These are phyloP conservation scores for Heptranchias perlo DNA, from an alignment of 2,113 vertebrate species.

Conservation along the genomic window DNA sequence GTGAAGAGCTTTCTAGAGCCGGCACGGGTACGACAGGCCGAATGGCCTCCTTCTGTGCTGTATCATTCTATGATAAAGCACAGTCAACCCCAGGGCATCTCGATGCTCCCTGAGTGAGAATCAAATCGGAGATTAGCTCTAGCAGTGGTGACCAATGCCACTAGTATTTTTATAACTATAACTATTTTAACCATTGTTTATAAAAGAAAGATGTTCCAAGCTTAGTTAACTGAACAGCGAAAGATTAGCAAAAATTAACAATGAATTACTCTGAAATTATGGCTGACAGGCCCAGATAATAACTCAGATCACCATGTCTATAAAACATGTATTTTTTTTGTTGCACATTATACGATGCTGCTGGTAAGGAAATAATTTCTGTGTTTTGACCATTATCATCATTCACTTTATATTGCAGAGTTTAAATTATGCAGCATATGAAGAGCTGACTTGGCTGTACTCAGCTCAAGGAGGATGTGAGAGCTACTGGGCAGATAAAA, in stretches of 20 bases:
- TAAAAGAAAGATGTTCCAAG: background rate
- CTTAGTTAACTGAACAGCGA: background rate
- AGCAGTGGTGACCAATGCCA: background rate
- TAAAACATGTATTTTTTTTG: background rate
- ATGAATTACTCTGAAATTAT: background rate
- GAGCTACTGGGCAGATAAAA: background rate
- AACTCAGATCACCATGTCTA: background rate
- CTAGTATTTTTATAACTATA: background rate
- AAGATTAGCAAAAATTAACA: background rate
- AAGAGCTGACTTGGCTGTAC: background rate
- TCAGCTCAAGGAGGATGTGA: background rate
- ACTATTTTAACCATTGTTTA: background rate
- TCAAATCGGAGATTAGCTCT: background rate
- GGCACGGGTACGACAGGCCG: background rate
- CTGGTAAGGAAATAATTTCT: background rate
- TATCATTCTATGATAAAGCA: background rate
- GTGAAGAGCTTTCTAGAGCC: background rate
- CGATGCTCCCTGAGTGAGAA: background rate
- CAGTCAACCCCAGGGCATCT: background rate
- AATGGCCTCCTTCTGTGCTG: background rate
- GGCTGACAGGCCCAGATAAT: background rate
- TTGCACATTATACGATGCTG: background rate
- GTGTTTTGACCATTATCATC: background rate
- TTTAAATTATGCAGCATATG: background rate
- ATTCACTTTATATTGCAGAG: background rate